Evolutionary conservation across 1,140 invertebrate species (phyloP).

Genomic region (Eueides isabella): DNA sequence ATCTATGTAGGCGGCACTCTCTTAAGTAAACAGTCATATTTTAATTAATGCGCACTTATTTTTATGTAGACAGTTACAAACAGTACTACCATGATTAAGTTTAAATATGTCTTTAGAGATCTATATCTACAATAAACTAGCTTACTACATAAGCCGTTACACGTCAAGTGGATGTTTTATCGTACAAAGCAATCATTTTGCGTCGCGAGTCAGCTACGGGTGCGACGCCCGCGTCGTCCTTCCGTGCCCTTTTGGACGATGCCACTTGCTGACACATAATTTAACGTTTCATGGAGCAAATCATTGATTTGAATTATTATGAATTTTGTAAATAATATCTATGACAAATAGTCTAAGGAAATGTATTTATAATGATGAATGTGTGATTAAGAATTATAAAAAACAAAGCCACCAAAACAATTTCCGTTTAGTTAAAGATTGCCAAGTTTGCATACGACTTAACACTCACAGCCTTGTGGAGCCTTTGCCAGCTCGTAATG

Average conservation of each 20-base stretch:
- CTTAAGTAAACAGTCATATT: constrained; percentile 16
- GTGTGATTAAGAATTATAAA: background rate
- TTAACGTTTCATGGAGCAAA: constrained; percentile 36
- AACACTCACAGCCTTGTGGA: constrained; percentile 44
- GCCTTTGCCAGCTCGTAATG: constrained; percentile 58
- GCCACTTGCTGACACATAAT: constrained; percentile 50
- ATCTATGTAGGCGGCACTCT: constrained; percentile 28
- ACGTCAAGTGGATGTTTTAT: constrained; percentile 48
- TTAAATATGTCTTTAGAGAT: background rate
- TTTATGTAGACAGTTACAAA: no score
- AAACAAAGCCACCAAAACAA: background rate
- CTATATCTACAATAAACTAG: background rate
- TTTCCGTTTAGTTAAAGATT: background rate
- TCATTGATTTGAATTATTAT: constrained; percentile 24
- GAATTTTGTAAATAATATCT: background rate
- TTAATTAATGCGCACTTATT: no score
- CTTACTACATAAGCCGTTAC: constrained; percentile 43
- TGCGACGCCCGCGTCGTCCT: constrained; percentile 69
- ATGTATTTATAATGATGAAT: no score
- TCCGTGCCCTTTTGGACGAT: constrained; percentile 66
- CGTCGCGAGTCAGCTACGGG: constrained; percentile 46
- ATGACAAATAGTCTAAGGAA: no score
- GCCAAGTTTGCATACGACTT: constrained; percentile 19
- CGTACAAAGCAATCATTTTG: constrained; percentile 46
- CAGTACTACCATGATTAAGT: no score